Base-by-base conservation (phyloP, 2,797 vertebrate genomes). In the Thripadectes ignobilis region DNA sequence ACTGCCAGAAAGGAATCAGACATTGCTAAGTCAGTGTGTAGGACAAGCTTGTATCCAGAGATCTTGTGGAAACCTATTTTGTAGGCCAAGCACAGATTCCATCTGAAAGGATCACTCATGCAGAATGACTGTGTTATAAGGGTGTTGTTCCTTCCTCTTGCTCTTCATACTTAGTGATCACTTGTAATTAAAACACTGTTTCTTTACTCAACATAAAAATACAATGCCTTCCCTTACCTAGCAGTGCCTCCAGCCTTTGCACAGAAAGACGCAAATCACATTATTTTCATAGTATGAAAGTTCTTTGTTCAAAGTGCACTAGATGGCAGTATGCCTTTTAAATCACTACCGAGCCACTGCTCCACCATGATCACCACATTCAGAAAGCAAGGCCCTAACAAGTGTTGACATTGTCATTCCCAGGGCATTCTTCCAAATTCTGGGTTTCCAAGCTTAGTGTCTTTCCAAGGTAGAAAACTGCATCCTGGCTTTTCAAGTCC, bases 321-420 rank as follows among this genome's bases (percentile, higher is more conserved):
- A 97, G 97, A 83, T 97, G 97, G 97, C 96, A 91, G 67, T 96
- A 59, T 96, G 95, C 89, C 80, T 89, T 96, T 17, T 73, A 88
- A 92, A 88, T 95, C 67, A 49, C 10, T 71, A 23, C 45, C 18
- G 38, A 85, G 27, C 27, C 41, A 48, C 45, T 43, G 48, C 55
- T 85, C 62, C 74, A 43, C 86, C 73, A 43, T 61, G n/a, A 54
- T 62, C 34, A 14, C 52, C 36, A 34, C 43, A 6, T 49, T 55
- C 49, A 16, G 48, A 72, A 89, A 62, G 32, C 51, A 72, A 69
- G 68, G 26, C 26, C 45, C 18, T 49, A 18, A 23, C 5, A 30
- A 32, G 14, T 18, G 30, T n/a, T 63, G 55, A 38, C 43, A 6
- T 27, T n/a, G 10, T 41, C 39, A 30, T 24, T 83, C 26, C 38